Evolutionary conservation across 2,888 invertebrate species (phyloP), one percentile per base, ranked within the genome.

Genomic region (Zeuzera pyrina): DNA sequence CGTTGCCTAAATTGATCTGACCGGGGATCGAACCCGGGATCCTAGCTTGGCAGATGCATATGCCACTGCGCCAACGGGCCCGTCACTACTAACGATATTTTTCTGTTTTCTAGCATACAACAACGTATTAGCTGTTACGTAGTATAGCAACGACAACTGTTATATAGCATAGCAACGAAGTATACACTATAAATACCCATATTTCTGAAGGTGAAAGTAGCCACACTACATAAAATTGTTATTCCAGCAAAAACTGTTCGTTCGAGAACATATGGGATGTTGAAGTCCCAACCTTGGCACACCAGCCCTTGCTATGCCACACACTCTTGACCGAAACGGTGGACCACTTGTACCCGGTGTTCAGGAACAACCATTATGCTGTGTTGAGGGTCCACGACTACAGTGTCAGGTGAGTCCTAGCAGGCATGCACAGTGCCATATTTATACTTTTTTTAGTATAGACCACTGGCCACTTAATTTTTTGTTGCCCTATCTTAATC

Each of bases 331-430:
- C 50, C 0, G 47, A 47, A 8, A 38, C 48, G 0, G 56, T 59
- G 2, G 67, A 69, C 0, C 76, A 79, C 22, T 71, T 78, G 49
- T 78, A 76, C 42, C 61, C 53, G 1, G 60, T 77, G n/a, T 84
- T 69, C 50, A 39, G 55, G 3, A 72, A 77, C 39, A 21, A 38
- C 0, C 54, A 63, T 2, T 81, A 76, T 41, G 52, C 65, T 0
- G 78, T 83, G 2, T 71, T 71, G 44, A 49, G 62, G 6, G 41
- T 81, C 0, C 77, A 83, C 38, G 81, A 83, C 36, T 54, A 63
- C 29, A 71, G 74, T 24, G 69, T 78, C 2, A 43, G 60, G 78
- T 78, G 23, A 54, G 55, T 43, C n/a, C 8, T 19, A 6, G 5
- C 8, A 6, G n/a, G n/a, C n/a, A n/a, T n/a, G n/a, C n/a, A n/a